Conservation (phyloP, 2,113 vertebrate genomes). For the Macaca mulatta region DNA sequence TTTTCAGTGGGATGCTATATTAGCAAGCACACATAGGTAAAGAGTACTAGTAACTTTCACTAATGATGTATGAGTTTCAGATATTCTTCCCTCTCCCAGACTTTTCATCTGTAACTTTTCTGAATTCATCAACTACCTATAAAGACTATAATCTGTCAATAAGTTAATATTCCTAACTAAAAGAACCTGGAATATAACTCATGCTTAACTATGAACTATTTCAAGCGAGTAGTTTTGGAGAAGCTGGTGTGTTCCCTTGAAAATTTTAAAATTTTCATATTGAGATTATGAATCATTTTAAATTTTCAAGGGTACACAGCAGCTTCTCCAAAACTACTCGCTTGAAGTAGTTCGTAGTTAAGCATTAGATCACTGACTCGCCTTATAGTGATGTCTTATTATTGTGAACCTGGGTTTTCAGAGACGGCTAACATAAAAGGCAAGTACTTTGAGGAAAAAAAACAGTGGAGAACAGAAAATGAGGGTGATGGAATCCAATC, state of each 20-base stretch:
- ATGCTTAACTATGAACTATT: neutral
- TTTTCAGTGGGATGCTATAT: constrained; percentile 2
- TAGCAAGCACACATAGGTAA: neutral
- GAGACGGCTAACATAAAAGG: neutral
- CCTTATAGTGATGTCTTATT: neutral
- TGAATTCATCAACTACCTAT: neutral
- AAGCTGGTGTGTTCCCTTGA: neutral
- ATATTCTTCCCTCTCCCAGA: constrained; percentile 31
- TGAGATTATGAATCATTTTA: neutral
- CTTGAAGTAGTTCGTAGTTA: neutral
- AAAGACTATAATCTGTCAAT: neutral
- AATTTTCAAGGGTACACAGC: neutral
- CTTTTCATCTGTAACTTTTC: constrained; percentile 7
- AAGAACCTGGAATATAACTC: neutral
- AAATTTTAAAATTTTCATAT: neutral
- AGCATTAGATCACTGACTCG: neutral
- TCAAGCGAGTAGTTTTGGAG: neutral
- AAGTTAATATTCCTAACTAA: constrained; percentile 21
- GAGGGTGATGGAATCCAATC: neutral
- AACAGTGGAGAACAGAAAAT: neutral
- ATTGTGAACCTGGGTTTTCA: neutral
- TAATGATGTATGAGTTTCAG: neutral
- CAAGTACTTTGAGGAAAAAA: neutral
- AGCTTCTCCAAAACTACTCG: neutral
- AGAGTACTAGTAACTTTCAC: neutral